Evolutionary conservation across 92 coral and sea anemone genomes (phyloP), one percentile per base, ranked within the genome.

Genomic region (Porites divaricata): DNA sequence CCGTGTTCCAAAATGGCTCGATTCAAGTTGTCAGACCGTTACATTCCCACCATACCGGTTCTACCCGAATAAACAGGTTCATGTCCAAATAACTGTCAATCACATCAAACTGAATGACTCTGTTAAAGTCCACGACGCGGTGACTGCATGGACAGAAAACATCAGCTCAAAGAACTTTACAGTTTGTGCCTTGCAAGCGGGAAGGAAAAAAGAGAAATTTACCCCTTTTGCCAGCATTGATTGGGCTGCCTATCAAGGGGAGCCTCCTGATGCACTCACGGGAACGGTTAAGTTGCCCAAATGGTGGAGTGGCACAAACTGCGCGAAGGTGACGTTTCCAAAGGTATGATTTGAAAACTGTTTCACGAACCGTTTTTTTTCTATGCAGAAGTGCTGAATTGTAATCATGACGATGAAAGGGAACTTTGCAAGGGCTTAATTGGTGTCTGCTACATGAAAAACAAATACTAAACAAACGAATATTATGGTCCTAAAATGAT

Each of bases 281-380:
- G 93, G 93, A 7, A 88, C 86, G 41, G 80, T 81, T 84, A 72
- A 69, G 57, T 81, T 90, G 20, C 74, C 74, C 22, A 78, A 90
- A 61, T 90, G 93, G 93, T 90, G 93, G 93, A 88, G 82, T 68
- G 93, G 93, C 8, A 90, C 93, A 25, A 81, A 85, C 3, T 90
- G 93, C 83, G 85, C 72, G 26, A 20, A 63, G 10, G 81, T 86
- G 63, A 67, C 72, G 45, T 70, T 90, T 52, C 93, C 93, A 20
- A 50, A 69, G 90, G 93, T 90, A 74, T 53, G 14, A 53, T 53
- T 13, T 2, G 58, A 53, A 53, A 6, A 53, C 0, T 1, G 58
- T 53, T 1, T 26, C 35, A 26, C 35, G 35, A 26, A 26, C 35
- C 1, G 35, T 26, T 26, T 26, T 26, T 26, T 26, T 26, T 26